These are phyloP conservation scores for Condylostylus longicornis DNA, from an alignment of 1,140 invertebrate species.

Conservation along the genomic window DNA sequence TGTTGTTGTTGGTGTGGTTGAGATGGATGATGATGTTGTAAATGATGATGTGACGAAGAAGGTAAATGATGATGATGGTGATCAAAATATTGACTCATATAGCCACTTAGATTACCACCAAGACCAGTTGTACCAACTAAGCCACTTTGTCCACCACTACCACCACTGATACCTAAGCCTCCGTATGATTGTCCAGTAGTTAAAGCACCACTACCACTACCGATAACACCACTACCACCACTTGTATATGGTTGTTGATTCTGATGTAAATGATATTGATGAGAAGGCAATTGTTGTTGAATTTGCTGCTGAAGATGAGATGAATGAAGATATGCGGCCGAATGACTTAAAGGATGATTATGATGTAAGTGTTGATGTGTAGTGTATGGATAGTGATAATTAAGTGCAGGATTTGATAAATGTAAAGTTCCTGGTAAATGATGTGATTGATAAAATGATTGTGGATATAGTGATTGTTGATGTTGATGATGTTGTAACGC, in stretches of 20 bases:
- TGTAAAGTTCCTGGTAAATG: too few species aligned
- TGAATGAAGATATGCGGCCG: background rate
- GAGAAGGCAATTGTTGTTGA: conserved; percentile 28
- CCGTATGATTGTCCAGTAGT: conserved; percentile 2
- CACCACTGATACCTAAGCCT: conserved; percentile 5
- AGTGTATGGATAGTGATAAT: too few species aligned
- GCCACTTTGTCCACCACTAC: too few species aligned
- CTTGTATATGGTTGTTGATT: conserved; percentile 5
- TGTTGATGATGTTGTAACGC: too few species aligned
- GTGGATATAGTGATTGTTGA: background rate
- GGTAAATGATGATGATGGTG: conserved; percentile 12
- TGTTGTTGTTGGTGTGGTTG: conserved; percentile 6
- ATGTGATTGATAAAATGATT: background rate
- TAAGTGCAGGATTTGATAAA: background rate
- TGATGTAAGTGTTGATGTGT: conserved; percentile 5
- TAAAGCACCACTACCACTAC: conserved; percentile 4
- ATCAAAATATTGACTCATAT: conserved; percentile 7
- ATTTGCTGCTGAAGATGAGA: conserved; percentile 20
- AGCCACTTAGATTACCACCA: too few species aligned
- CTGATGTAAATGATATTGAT: conserved; percentile 10
- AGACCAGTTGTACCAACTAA: too few species aligned
- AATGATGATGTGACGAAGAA: conserved; percentile 18
- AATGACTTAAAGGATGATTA: conserved; percentile 9
- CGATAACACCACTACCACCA: conserved; percentile 9
- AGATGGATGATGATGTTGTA: conserved; percentile 13